Percentiles rank a stretch among this genome's conserved stretches.
Conservation (phyloP, 2,797 vertebrate genomes). For the Argentina silus region DNA sequence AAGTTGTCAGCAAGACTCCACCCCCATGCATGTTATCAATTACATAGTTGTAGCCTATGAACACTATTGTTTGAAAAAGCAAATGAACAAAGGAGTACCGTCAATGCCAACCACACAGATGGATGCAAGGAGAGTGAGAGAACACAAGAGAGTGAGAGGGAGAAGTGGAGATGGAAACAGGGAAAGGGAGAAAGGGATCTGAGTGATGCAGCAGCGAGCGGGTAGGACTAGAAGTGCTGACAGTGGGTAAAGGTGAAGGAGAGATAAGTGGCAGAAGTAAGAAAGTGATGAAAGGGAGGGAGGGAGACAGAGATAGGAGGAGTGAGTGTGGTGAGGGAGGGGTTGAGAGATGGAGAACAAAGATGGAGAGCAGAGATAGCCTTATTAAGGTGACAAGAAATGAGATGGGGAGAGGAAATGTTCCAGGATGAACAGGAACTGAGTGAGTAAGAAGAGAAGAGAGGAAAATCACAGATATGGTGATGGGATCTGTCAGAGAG, state of each 20-base stretch:
- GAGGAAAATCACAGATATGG: constrained; percentile 1
- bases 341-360: constrained; percentile 3
- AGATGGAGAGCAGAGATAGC: constrained; percentile 1
- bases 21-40: too few species aligned
- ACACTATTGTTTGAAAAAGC: background rate
- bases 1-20: background rate
- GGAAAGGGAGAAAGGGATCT: background rate
- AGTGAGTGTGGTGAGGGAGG: background rate
- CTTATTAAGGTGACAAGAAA: background rate
- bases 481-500: background rate
- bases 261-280: constrained; percentile 2
- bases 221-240: background rate
- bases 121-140: constrained; percentile 32
- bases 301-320: background rate
- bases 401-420: constrained; percentile 1
- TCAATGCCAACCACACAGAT: background rate
- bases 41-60: background rate
- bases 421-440: constrained; percentile 14
- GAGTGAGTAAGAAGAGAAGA: constrained; percentile 1
- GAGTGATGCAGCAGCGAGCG: background rate
- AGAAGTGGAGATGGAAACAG: constrained; percentile 27
- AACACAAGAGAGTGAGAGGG: constrained; percentile 33
- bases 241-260: constrained; percentile 4
- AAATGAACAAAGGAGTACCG: background rate
- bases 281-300: constrained; percentile 13